A percentile compares a stretch with the other conserved stretches of the same genome.
Evolutionary conservation across 2,888 invertebrate species (phyloP).

Genomic region (Ochropleura plecta): DNA sequence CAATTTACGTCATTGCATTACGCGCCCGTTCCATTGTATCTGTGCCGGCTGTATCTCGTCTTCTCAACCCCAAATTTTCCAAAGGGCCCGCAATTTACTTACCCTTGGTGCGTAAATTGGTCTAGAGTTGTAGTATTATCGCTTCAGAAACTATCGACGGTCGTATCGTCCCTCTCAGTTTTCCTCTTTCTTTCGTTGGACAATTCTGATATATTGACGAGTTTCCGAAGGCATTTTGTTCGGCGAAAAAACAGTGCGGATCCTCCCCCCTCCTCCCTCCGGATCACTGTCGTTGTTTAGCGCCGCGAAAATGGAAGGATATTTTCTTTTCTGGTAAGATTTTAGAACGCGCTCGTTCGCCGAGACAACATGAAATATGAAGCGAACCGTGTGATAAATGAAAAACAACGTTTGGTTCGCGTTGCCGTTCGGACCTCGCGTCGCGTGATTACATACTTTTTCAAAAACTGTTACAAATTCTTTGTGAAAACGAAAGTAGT

Average conservation of each 20-base stretch:
- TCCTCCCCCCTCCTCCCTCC: conserved; percentile 49
- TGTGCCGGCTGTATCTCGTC: conserved; percentile 63
- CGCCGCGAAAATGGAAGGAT: conserved; percentile 68
- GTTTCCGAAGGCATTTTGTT: conserved; percentile 73
- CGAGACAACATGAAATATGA: conserved; percentile 73
- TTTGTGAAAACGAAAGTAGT: conserved; percentile 60
- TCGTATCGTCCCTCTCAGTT: conserved; percentile 68
- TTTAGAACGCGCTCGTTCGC: conserved; percentile 65
- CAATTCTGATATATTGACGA: conserved; percentile 81
- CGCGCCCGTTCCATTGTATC: conserved; percentile 46
- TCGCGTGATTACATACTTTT: conserved; percentile 67
- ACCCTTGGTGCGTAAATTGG: conserved; percentile 75
- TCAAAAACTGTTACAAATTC: conserved; percentile 55
- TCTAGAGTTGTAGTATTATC: conserved; percentile 74
- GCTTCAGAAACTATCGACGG: conserved; percentile 72
- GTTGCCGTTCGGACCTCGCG: conserved; percentile 59
- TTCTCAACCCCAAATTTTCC: conserved; percentile 62
- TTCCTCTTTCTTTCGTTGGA: conserved; percentile 67
- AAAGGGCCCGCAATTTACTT: conserved; percentile 71
- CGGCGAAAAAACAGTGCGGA: conserved; percentile 71
- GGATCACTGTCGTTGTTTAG: conserved; percentile 71
- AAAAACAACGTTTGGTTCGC: conserved; percentile 60
- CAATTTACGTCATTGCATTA: conserved; percentile 56
- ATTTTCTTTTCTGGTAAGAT: conserved; percentile 70
- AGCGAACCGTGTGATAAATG: conserved; percentile 71